Evolutionary conservation across 2,797 vertebrate genomes (phyloP).

Genomic region (Sciurus vulgaris): DNA sequence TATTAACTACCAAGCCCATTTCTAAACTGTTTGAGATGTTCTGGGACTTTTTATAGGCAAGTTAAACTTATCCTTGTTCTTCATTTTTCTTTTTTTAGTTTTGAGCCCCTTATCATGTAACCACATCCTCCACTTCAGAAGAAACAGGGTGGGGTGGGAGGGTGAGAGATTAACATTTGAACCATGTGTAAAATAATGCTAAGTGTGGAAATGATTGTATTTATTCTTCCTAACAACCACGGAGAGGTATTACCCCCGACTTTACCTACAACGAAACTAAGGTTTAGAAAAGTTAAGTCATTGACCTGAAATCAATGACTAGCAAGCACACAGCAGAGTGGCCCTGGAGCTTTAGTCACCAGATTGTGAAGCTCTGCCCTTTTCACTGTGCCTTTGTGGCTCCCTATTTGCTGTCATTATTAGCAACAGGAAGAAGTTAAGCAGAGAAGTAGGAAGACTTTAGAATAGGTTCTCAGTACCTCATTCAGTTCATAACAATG

Average conservation of each 20-base stretch:
- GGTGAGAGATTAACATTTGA: neutral
- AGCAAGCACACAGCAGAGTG: rapidly evolving
- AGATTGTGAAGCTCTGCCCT: neutral
- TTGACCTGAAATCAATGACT: neutral
- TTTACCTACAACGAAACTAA: neutral
- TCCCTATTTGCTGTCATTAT: neutral
- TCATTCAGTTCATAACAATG: neutral
- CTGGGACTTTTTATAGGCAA: slow-evolving; percentile 36
- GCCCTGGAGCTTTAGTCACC: neutral
- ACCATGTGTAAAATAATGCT: neutral
- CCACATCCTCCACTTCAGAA: neutral
- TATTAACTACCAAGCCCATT: slow-evolving; percentile 57
- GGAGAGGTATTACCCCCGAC: neutral
- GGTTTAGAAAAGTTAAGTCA: neutral
- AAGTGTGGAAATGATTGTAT: neutral
- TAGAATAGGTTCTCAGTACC: neutral
- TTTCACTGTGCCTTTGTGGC: neutral
- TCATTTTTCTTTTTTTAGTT: slow-evolving; percentile 40
- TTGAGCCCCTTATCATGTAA: slow-evolving; percentile 44
- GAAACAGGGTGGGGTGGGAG: neutral
- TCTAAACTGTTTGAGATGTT: slow-evolving; percentile 40
- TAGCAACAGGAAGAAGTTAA: neutral
- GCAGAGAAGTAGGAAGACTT: neutral
- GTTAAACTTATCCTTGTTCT: too few species aligned
- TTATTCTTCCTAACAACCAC: neutral